These are phyloP conservation scores for Brachionus angularis DNA, from an alignment of 1,140 invertebrate genomes.

Conservation along the genomic window DNA sequence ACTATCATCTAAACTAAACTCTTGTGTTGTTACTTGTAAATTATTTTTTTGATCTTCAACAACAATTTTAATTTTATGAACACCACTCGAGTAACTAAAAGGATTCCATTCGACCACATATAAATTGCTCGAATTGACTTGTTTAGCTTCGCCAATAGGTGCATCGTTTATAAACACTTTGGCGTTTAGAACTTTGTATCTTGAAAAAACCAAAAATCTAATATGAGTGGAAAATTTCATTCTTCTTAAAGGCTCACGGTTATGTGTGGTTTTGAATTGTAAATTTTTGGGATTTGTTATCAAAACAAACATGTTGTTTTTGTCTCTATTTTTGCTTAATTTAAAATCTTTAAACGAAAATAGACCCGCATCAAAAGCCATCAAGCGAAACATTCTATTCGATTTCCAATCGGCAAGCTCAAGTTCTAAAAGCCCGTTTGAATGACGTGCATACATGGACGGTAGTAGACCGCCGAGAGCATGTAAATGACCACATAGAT, in stretches of 20 bases:
- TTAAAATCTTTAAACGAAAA: constrained; percentile 79
- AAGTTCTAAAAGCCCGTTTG: constrained; percentile 79
- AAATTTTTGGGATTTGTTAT: constrained; percentile 84
- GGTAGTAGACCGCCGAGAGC: constrained; percentile 71
- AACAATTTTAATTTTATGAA: constrained; percentile 64
- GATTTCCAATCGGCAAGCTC: constrained; percentile 91
- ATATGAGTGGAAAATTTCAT: constrained; percentile 73
- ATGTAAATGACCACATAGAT: constrained; percentile 89
- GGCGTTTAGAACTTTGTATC: constrained; percentile 64
- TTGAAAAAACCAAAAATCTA: constrained; percentile 66
- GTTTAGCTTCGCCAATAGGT: constrained; percentile 63
- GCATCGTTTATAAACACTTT: constrained; percentile 64
- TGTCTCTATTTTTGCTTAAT: constrained; percentile 56
- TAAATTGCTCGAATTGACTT: constrained; percentile 60
- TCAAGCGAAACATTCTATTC: constrained; percentile 76
- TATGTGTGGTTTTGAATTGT: constrained; percentile 65
- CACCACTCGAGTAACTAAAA: constrained; percentile 63
- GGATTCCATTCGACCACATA: constrained; percentile 72
- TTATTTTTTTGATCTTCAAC: constrained; percentile 63
- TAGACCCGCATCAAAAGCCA: constrained; percentile 78
- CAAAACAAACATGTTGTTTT: constrained; percentile 74
- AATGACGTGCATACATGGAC: constrained; percentile 77
- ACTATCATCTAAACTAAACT: constrained; percentile 73
- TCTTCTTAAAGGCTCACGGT: constrained; percentile 68
- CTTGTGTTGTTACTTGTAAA: constrained; percentile 63